These are phyloP conservation scores for Heterodera schachtii DNA, from an alignment of 1,140 invertebrate genomes.

Conservation along the genomic window DNA sequence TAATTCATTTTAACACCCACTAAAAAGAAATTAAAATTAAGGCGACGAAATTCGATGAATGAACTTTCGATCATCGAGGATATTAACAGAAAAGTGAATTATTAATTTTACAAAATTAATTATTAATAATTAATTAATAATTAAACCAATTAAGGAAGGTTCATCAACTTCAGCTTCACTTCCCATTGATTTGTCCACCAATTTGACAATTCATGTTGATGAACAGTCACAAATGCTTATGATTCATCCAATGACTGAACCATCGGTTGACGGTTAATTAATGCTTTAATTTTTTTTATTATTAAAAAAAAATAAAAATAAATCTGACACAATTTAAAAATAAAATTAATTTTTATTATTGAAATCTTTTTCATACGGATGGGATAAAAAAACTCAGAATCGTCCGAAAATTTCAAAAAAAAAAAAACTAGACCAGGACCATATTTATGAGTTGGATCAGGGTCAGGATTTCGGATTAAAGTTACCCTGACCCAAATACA, in stretches of 20 bases:
- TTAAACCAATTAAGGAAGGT: neutral
- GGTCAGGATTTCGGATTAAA: too few relatives aligned
- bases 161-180: neutral
- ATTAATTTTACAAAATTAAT: neutral
- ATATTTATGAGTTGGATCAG: too few relatives aligned
- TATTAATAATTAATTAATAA: neutral
- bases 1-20: neutral
- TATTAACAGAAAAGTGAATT: neutral
- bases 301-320: too few relatives aligned
- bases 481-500: too few relatives aligned
- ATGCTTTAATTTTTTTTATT: too few relatives aligned
- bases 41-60: neutral
- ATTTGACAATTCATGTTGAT: neutral
- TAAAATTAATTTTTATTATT: too few relatives aligned
- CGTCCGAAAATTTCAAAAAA: too few relatives aligned
- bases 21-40: neutral
- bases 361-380: too few relatives aligned
- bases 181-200: neutral
- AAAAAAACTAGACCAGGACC: too few relatives aligned
- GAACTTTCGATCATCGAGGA: neutral
- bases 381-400: too few relatives aligned
- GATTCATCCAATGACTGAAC: neutral
- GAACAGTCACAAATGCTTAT: neutral
- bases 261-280: too few relatives aligned
- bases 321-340: too few relatives aligned